Percentiles rank a stretch among this genome's conserved stretches.
These are phyloP conservation scores for Volucella bombylans DNA, from an alignment of 2,888 invertebrate species.

Conservation along the genomic window DNA sequence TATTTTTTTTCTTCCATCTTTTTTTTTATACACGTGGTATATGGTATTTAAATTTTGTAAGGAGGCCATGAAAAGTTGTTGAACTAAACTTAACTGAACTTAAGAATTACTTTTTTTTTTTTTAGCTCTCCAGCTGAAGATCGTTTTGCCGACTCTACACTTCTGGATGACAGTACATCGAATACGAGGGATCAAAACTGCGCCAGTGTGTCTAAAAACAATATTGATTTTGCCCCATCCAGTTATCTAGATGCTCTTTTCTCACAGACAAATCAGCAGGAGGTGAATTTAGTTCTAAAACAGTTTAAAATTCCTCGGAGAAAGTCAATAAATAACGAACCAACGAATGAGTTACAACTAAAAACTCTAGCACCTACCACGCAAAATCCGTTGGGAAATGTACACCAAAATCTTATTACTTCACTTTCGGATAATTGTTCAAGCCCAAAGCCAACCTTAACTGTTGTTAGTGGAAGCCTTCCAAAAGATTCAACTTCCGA, in stretches of 20 bases:
- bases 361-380: not conserved
- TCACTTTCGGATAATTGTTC: not conserved
- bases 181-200: not conserved
- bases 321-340: not conserved
- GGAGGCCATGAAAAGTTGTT: not conserved
- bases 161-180: conserved; percentile 7
- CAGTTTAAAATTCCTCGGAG: conserved; percentile 54
- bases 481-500: not conserved
- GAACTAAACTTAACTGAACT: not conserved
- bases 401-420: not conserved
- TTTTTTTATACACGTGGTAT: too few relatives aligned
- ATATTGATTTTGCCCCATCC: conserved; percentile 8
- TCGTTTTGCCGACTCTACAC: conserved; percentile 67
- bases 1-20: too few relatives aligned
- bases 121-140: conserved; percentile 75
- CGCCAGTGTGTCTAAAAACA: not conserved
- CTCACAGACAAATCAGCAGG: conserved; percentile 19
- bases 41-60: not conserved
- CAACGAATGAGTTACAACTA: not conserved
- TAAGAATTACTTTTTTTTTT: not conserved
- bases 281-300: conserved; percentile 10
- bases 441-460: not conserved
- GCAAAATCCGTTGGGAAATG: not conserved
- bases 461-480: not conserved
- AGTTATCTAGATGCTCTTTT: conserved; percentile 39